These are phyloP conservation scores for Eonycteris spelaea DNA, from an alignment of 2,113 vertebrate genomes.

Conservation along the genomic window DNA sequence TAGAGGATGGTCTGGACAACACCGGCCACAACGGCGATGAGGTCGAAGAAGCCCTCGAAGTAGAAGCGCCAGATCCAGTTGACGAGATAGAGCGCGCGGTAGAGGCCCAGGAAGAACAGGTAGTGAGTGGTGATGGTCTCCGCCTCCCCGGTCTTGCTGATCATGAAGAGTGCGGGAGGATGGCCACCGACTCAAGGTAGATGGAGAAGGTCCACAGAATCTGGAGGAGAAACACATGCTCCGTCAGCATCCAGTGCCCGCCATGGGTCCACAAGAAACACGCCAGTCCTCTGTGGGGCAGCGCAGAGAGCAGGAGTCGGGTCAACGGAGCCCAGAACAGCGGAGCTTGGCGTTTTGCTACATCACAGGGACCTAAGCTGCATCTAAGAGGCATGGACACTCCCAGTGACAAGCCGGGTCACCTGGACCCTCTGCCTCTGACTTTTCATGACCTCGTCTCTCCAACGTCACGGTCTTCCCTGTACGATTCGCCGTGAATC, in stretches of 20 bases:
- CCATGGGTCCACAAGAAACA: neutral
- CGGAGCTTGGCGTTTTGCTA: neutral
- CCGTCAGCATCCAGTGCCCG: neutral
- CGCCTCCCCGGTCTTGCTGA: slow-evolving; percentile 98
- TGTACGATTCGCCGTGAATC: neutral
- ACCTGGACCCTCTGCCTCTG: neutral
- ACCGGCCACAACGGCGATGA: slow-evolving; percentile 98
- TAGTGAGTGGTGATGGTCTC: slow-evolving; percentile 99
- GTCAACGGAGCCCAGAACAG: no score
- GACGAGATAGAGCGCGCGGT: slow-evolving; percentile 96
- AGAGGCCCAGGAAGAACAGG: slow-evolving; percentile 98
- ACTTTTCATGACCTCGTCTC: neutral
- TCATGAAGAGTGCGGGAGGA: slow-evolving; percentile 99
- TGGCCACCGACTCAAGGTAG: slow-evolving; percentile 97
- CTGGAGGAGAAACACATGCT: slow-evolving; percentile 73
- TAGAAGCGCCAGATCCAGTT: slow-evolving; percentile 99
- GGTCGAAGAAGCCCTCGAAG: slow-evolving; percentile 98
- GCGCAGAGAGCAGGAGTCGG: neutral
- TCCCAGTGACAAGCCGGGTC: neutral
- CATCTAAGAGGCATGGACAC: neutral
- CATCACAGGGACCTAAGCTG: neutral
- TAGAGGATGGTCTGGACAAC: slow-evolving; percentile 99
- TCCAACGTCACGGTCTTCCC: neutral
- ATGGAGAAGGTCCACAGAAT: slow-evolving; percentile 99
- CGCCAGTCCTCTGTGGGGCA: neutral